These are phyloP conservation scores for Hecatera dysodea DNA, from an alignment of 2,888 invertebrate species.

Conservation along the genomic window DNA sequence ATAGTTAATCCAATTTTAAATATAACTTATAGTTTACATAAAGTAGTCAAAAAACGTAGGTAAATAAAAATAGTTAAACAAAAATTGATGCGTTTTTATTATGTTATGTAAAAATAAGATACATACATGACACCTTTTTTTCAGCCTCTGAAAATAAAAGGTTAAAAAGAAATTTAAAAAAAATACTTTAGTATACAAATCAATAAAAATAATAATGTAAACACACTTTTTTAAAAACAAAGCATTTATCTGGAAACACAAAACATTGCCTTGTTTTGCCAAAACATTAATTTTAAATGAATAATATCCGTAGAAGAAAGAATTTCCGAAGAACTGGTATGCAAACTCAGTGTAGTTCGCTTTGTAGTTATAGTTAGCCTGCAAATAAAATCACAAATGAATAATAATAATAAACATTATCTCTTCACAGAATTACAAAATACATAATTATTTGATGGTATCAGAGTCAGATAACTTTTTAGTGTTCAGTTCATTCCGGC, in stretches of 20 bases:
- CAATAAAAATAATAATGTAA: not conserved
- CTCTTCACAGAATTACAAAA: too few relatives aligned
- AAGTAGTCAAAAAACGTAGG: too few relatives aligned
- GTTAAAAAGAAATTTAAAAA: not conserved
- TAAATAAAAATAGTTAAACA: too few relatives aligned
- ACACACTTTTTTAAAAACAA: conserved; percentile 47
- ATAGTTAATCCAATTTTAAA: too few relatives aligned
- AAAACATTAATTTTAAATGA: conserved; percentile 40
- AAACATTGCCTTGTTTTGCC: conserved; percentile 55
- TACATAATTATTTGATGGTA: too few relatives aligned
- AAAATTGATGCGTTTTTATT: too few relatives aligned
- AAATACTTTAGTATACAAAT: not conserved
- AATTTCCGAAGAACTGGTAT: conserved; percentile 43
- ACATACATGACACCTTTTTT: too few relatives aligned
- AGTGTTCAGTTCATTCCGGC: too few relatives aligned
- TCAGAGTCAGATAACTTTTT: too few relatives aligned
- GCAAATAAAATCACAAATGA: conserved; percentile 30
- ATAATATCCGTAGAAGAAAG: conserved; percentile 62
- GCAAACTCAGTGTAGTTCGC: conserved; percentile 39
- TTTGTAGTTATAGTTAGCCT: conserved; percentile 37
- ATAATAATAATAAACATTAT: too few relatives aligned
- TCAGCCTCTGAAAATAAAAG: not conserved
- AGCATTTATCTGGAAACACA: conserved; percentile 36
- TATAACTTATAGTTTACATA: too few relatives aligned
- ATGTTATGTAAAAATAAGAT: too few relatives aligned